Percentiles rank a stretch among this genome's conserved stretches.
Conservation (phyloP, 2,113 vertebrate genomes). For the Brienomyrus longianalis region DNA sequence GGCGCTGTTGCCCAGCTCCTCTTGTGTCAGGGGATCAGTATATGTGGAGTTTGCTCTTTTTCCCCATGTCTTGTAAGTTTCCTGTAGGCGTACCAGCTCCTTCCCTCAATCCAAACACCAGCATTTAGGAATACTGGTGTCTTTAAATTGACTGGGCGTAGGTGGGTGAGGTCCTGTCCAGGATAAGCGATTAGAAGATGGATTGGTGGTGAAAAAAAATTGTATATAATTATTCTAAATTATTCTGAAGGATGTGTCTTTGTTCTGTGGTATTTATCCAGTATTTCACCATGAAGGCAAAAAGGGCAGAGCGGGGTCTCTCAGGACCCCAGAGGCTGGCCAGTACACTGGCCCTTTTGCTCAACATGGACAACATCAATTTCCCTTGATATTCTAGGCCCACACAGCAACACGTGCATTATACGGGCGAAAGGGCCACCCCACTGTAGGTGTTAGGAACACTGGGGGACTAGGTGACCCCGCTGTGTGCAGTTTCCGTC, state of each 20-base stretch:
- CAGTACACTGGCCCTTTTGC: neutral
- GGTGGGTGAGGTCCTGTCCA: neutral
- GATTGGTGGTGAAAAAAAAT: neutral
- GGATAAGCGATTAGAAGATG: neutral
- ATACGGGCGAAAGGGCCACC: slow-evolving; percentile 1
- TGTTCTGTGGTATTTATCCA: neutral
- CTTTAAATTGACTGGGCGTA: neutral
- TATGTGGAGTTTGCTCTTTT: neutral
- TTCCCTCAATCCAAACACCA: neutral
- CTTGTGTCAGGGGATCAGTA: neutral
- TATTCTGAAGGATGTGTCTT: neutral
- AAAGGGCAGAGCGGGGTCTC: neutral
- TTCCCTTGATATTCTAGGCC: slow-evolving; percentile 45
- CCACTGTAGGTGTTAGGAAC: neutral
- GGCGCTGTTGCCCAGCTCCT: neutral
- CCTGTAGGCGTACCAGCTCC: neutral
- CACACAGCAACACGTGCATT: slow-evolving; percentile 39
- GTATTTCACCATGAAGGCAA: slow-evolving; percentile 22
- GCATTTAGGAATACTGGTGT: neutral
- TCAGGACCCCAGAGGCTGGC: neutral
- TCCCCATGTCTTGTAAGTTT: neutral
- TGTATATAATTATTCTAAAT: neutral
- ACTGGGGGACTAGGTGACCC: too few species aligned
- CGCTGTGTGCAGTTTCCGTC: neutral
- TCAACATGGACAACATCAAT: slow-evolving; percentile 28